phyloP scores from a whole-genome alignment of 2,888 invertebrate genomes.

The Drosophila buzzatii region DNA sequence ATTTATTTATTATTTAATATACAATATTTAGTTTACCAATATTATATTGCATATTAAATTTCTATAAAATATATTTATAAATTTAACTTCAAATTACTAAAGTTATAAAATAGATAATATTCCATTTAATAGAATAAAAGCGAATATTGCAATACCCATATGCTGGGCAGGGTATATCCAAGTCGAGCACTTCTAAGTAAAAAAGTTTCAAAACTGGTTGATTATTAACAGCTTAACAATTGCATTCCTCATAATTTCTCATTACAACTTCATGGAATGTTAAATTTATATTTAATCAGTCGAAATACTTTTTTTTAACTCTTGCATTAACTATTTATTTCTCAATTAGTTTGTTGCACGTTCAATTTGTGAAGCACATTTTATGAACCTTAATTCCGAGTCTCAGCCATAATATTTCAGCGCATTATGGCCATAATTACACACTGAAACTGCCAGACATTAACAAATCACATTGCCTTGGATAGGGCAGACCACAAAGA shows the following conservation, averaged over 20 bases:
- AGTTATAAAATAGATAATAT: too few relatives aligned
- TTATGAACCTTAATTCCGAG: constrained; percentile 7
- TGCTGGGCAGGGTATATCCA: too few relatives aligned
- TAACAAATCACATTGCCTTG: constrained; percentile 52
- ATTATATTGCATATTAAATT: too few relatives aligned
- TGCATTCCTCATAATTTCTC: background rate
- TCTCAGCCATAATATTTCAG: constrained; percentile 15
- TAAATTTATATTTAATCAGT: constrained; percentile 3
- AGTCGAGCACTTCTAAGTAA: too few relatives aligned
- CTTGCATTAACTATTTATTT: constrained; percentile 36
- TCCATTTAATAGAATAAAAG: too few relatives aligned
- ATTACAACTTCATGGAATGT: background rate
- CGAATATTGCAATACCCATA: too few relatives aligned
- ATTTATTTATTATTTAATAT: too few relatives aligned
- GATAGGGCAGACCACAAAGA: background rate
- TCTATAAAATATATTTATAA: too few relatives aligned
- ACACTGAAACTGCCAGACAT: constrained; percentile 40
- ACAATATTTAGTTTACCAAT: too few relatives aligned
- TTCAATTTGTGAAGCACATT: background rate
- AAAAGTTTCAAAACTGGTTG: too few relatives aligned
- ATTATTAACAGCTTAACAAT: background rate
- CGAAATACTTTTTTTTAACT: background rate
- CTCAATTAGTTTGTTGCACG: constrained; percentile 14
- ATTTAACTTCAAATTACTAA: too few relatives aligned
- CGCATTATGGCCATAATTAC: constrained; percentile 49